Conservation (phyloP, 2,888 invertebrate species). For the Acleris laterana region DNA sequence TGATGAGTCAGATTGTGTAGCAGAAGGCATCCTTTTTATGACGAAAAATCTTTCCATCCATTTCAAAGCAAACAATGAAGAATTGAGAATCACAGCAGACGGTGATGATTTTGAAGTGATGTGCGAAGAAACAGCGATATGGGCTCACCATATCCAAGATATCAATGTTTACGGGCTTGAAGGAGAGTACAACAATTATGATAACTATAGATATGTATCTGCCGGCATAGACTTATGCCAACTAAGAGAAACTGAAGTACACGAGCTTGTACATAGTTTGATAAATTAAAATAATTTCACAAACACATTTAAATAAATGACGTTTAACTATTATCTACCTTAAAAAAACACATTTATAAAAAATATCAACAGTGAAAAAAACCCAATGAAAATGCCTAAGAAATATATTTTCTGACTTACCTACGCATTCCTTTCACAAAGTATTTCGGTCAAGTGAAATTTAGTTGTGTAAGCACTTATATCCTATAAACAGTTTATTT, state of each 20-base stretch:
- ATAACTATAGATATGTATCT: constrained; percentile 55
- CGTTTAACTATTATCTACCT: no score
- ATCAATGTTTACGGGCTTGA: constrained; percentile 69
- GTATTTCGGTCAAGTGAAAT: not conserved
- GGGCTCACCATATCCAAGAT: constrained; percentile 53
- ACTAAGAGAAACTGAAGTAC: constrained; percentile 42
- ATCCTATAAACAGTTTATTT: constrained; percentile 15
- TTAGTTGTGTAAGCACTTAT: not conserved
- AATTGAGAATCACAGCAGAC: constrained; percentile 51
- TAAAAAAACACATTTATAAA: no score
- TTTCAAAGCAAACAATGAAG: constrained; percentile 55
- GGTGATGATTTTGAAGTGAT: constrained; percentile 55
- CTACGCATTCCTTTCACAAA: not conserved
- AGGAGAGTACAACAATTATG: constrained; percentile 69
- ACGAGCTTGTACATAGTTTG: constrained; percentile 40
- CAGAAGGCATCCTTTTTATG: constrained; percentile 62
- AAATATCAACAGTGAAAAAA: no score
- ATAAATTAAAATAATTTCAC: not conserved
- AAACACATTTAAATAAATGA: not conserved
- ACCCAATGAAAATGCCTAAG: not conserved
- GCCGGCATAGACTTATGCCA: constrained; percentile 58
- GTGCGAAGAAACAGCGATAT: constrained; percentile 52
- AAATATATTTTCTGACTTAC: not conserved
- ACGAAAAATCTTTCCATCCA: constrained; percentile 52
- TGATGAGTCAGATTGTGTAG: constrained; percentile 46